phyloP scores from a whole-genome alignment of 2,888 invertebrate genomes.

The Nemoura dubitans region DNA sequence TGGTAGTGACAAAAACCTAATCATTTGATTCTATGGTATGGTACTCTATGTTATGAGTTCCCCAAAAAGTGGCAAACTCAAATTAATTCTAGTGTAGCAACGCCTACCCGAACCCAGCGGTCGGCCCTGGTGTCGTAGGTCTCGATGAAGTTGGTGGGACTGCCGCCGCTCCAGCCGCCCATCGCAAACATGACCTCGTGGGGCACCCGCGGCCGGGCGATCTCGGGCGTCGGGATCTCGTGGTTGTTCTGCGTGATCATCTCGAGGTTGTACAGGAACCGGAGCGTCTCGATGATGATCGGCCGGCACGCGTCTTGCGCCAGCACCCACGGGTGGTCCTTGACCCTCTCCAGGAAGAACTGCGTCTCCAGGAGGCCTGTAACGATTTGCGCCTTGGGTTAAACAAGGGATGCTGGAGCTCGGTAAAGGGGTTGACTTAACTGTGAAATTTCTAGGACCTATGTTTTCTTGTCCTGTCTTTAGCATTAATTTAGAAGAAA shows the following conservation, averaged over 20 bases:
- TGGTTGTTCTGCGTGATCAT: conserved; percentile 82
- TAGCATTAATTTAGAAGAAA: too few relatives aligned
- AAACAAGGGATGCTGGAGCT: neutral
- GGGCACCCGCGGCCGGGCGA: conserved; percentile 84
- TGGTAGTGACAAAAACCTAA: too few relatives aligned
- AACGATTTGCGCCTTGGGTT: neutral
- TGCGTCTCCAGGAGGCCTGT: conserved; percentile 80
- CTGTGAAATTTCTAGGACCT: too few relatives aligned
- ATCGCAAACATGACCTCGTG: conserved; percentile 89
- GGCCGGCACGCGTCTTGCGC: conserved; percentile 86
- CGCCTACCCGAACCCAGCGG: conserved; percentile 80
- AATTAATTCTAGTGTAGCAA: too few relatives aligned
- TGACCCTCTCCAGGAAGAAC: conserved; percentile 88
- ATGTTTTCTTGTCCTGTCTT: too few relatives aligned
- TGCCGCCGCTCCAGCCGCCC: conserved; percentile 80
- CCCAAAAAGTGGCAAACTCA: too few relatives aligned
- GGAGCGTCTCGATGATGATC: conserved; percentile 88
- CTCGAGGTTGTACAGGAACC: conserved; percentile 91
- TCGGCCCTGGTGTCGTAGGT: conserved; percentile 91
- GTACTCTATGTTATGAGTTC: too few relatives aligned
- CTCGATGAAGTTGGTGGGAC: conserved; percentile 81
- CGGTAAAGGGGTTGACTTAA: too few relatives aligned
- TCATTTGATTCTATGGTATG: too few relatives aligned
- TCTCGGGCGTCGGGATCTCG: conserved; percentile 84
- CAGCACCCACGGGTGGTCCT: conserved; percentile 86